Conservation (phyloP, 2,113 vertebrate genomes). For the Lagopus muta region DNA sequence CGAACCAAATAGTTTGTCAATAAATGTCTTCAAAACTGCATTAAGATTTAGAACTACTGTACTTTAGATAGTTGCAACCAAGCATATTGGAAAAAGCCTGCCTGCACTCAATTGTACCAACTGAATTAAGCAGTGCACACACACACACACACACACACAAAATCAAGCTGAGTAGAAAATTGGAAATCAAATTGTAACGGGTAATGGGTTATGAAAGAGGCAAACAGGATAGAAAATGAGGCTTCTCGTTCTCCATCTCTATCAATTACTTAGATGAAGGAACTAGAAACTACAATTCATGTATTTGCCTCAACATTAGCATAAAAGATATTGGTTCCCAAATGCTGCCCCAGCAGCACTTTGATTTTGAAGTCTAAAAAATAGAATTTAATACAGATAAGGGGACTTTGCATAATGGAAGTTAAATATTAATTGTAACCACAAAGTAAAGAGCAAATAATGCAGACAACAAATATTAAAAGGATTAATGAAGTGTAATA, state of each 20-base stretch:
- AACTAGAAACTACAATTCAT: constrained; percentile 6
- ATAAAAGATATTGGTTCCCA: background rate
- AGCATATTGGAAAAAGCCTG: background rate
- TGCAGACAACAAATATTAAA: constrained; percentile 46
- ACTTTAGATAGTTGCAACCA: constrained; percentile 5
- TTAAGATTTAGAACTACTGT: background rate
- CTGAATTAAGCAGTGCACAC: constrained; percentile 11
- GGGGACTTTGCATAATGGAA: constrained; percentile 30
- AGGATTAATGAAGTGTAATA: constrained; percentile 54
- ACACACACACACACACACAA: background rate
- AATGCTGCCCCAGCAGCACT: background rate
- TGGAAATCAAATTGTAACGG: constrained; percentile 38
- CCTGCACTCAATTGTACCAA: background rate
- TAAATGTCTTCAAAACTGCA: background rate
- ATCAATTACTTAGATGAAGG: constrained; percentile 30
- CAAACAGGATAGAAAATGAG: background rate
- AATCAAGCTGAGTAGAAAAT: constrained; percentile 32
- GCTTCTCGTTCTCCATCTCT: constrained; percentile 1
- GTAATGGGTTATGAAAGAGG: constrained; percentile 39
- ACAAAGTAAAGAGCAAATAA: constrained; percentile 51
- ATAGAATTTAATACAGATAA: constrained; percentile 27
- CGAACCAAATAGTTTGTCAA: background rate
- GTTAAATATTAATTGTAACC: constrained; percentile 67
- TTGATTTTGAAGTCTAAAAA: constrained; percentile 8
- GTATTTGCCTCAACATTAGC: background rate